A percentile compares a stretch with the other conserved stretches of the same genome.
Evolutionary conservation across 2,113 vertebrate genomes (phyloP).

Genomic region (Phoxinus phoxinus): DNA sequence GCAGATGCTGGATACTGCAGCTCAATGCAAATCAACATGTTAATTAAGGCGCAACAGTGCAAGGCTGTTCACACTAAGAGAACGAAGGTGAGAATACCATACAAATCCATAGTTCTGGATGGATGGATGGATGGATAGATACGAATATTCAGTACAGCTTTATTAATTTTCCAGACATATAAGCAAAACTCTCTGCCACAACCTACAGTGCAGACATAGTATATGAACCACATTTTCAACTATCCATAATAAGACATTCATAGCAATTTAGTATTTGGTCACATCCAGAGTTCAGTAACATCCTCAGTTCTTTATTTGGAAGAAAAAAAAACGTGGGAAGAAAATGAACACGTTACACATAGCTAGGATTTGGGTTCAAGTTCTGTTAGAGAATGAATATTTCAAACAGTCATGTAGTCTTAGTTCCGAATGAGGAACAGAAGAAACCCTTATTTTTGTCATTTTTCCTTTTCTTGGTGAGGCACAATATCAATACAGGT

Average conservation of each 20-base stretch:
- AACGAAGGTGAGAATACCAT: neutral
- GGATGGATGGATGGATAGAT: neutral
- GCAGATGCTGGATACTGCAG: slow-evolving; percentile 55
- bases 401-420: slow-evolving; percentile 51
- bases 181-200: slow-evolving; percentile 41
- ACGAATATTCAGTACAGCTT: slow-evolving; percentile 28
- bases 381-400: slow-evolving; percentile 45
- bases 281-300: slow-evolving; percentile 22
- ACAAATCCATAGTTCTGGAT: neutral
- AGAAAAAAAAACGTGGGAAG: slow-evolving; percentile 11
- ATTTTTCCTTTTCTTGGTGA: slow-evolving; percentile 61
- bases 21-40: slow-evolving; percentile 72
- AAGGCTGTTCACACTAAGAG: slow-evolving; percentile 51
- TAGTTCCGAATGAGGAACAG: slow-evolving; percentile 42
- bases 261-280: slow-evolving; percentile 7
- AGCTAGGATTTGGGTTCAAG: slow-evolving; percentile 32
- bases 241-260: slow-evolving; percentile 39
- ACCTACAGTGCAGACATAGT: slow-evolving; percentile 39
- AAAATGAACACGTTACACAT: slow-evolving; percentile 25
- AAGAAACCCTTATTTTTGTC: slow-evolving; percentile 38
- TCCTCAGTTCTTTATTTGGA: slow-evolving; percentile 17
- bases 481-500: slow-evolving; percentile 69
- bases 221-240: slow-evolving; percentile 23
- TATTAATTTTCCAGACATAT: slow-evolving; percentile 55
- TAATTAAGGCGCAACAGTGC: slow-evolving; percentile 69